Base-by-base conservation (phyloP, 30 jellyfish, hydroid and myxozoan species). In the Aurelia sp. region DNA sequence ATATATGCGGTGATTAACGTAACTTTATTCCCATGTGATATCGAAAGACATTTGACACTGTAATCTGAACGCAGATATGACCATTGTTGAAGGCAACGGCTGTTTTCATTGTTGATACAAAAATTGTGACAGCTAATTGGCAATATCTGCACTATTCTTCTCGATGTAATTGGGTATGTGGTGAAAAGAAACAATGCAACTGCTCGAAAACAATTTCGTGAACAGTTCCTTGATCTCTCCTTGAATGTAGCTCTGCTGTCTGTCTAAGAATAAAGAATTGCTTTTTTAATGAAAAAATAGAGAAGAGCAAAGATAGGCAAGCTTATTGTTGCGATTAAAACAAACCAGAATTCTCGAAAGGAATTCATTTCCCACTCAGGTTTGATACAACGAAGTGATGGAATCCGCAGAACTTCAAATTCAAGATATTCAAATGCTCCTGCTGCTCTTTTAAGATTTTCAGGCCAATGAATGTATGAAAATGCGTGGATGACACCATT, bases 111-210 rank as follows among this genome's bases (percentile, higher is more conserved):
- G 41, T 52, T 58, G 15, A 74, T 31, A 60, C 96, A 86, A 35
- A 86, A 30, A 11, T 53, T 65, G 78, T 72, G 89, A 30, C 96
- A 86, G 61, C 89, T 59, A 30, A 60, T 73, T 6, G 96, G 96
- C 44, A 74, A 50, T 18, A 86, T 68, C 50, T 74, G 78, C 63
- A 86, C 50, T n/a, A 86, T 76, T 53, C 59, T 74, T 15, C 74
- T 66, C 31, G 96, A 74, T 76, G 88, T 86, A 9, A 86, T 19
- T 17, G 96, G 89, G 47, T 86, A 86, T 51, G 90, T 86, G 11
- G 88, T 85, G 61, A 86, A 86, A 22, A 86, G 64, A 70, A 86
- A 86, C 72, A 86, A 62, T 18, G 73, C 72, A 18, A 86, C 55
- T 15, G 84, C 75, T 18, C 85, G 60, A 1, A 72, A 75, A 71